phyloP scores from a whole-genome alignment of 2,113 vertebrate species.

The Erinaceus europaeus region DNA sequence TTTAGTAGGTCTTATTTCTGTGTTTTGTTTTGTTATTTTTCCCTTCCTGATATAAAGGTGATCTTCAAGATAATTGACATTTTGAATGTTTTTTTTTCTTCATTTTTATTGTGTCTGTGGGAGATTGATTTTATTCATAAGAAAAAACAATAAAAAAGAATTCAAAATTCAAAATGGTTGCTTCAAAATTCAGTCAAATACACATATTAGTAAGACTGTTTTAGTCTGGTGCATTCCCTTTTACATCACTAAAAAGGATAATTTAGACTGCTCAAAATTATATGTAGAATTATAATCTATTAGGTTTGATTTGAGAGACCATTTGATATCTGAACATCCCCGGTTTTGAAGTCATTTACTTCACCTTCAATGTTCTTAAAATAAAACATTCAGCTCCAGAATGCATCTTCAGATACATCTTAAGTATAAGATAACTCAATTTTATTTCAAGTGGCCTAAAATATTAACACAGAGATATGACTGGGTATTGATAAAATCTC shows the following conservation, averaged over 20 bases:
- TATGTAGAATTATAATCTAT: too few species aligned
- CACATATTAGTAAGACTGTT: not conserved
- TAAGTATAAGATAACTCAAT: not conserved
- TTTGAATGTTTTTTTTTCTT: not conserved
- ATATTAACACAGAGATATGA: too few species aligned
- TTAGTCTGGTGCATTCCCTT: not conserved
- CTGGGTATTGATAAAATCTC: too few species aligned
- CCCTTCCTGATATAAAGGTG: not conserved
- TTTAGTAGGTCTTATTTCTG: not conserved
- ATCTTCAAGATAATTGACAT: not conserved
- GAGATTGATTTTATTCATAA: not conserved
- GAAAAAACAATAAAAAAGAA: not conserved
- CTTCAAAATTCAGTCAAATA: not conserved
- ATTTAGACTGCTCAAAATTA: too few species aligned
- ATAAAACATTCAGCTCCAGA: not conserved
- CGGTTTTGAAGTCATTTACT: not conserved
- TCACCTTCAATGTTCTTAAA: not conserved
- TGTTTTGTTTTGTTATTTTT: too few species aligned
- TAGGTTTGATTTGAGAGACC: not conserved
- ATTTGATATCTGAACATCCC: not conserved
- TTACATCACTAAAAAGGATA: not conserved
- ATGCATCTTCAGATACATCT: not conserved
- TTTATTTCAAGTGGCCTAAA: not conserved
- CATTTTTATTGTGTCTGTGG: not conserved
- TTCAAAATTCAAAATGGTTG: not conserved